Evolutionary conservation across 2,797 vertebrate species (phyloP).

Genomic region (Oryzias dopingdopingensis): DNA sequence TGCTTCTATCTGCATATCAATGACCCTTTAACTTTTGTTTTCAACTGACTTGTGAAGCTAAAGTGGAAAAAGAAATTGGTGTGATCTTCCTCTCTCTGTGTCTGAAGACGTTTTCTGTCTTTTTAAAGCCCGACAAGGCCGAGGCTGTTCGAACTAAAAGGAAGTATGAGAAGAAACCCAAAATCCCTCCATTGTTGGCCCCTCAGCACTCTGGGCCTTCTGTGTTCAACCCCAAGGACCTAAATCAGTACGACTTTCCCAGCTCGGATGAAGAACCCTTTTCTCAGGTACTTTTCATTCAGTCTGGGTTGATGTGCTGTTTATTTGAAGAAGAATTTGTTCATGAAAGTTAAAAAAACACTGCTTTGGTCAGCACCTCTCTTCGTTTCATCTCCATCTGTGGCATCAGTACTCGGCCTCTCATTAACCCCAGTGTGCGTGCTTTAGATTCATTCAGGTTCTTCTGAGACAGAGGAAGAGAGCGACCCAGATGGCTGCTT

Average conservation of each 20-base stretch:
- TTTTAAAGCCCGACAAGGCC: constrained; percentile 87
- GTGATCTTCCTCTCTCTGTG: background rate
- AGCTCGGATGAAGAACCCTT: constrained; percentile 97
- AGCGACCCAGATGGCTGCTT: constrained; percentile 97
- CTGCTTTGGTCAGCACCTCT: too few species aligned
- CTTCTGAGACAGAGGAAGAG: constrained; percentile 97
- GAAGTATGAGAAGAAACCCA: constrained; percentile 99
- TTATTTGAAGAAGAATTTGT: too few species aligned
- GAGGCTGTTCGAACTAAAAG: constrained; percentile 94
- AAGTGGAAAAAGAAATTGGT: background rate
- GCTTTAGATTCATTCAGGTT: constrained; percentile 91
- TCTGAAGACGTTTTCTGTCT: constrained; percentile 16
- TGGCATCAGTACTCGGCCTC: background rate
- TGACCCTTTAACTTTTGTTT: constrained; percentile 48
- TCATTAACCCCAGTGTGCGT: background rate
- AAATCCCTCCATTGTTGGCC: constrained; percentile 82
- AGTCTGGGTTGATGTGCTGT: too few species aligned
- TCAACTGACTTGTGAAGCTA: constrained; percentile 18
- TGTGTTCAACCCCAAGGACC: constrained; percentile 95
- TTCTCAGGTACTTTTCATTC: constrained; percentile 83
- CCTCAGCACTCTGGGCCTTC: constrained; percentile 88
- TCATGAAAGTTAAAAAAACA: too few species aligned
- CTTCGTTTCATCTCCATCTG: too few species aligned
- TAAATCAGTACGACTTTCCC: constrained; percentile 99
- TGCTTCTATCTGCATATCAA: constrained; percentile 73